Conservation (phyloP, 2,797 vertebrate species). For the Anisognathus igniventris region DNA sequence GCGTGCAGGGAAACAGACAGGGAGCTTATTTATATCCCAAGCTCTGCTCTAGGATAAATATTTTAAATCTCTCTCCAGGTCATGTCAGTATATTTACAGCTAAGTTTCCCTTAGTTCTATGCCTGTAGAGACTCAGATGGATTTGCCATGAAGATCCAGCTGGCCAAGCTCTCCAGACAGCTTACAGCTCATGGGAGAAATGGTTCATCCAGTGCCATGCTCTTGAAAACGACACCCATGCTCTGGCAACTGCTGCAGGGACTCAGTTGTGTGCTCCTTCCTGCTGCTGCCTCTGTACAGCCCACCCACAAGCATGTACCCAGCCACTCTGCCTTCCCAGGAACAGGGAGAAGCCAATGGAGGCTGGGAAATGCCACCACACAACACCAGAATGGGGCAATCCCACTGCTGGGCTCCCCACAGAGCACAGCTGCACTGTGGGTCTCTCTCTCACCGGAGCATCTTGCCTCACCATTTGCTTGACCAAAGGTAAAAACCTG, state of each 20-base stretch:
- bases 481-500: background rate
- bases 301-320: background rate
- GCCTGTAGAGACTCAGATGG: background rate
- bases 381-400: fast-evolving
- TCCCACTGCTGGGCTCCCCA: background rate
- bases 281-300: background rate
- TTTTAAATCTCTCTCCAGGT: constrained; percentile 31
- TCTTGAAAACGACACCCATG: background rate
- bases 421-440: fast-evolving
- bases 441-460: background rate
- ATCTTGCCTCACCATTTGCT: background rate
- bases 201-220: background rate
- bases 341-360: background rate
- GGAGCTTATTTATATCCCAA: constrained; percentile 39
- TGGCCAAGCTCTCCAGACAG: background rate
- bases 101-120: background rate
- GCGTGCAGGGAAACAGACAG: constrained; percentile 3
- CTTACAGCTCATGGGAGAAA: background rate
- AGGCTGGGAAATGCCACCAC: background rate
- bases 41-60: constrained; percentile 22
- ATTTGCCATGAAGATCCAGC: constrained; percentile 7
- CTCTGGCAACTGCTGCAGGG: background rate
- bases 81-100: background rate
- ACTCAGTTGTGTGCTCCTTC: background rate
- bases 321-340: background rate